Conservation (phyloP, 2,113 vertebrate species). For the Psammodynastes pulverulentus region DNA sequence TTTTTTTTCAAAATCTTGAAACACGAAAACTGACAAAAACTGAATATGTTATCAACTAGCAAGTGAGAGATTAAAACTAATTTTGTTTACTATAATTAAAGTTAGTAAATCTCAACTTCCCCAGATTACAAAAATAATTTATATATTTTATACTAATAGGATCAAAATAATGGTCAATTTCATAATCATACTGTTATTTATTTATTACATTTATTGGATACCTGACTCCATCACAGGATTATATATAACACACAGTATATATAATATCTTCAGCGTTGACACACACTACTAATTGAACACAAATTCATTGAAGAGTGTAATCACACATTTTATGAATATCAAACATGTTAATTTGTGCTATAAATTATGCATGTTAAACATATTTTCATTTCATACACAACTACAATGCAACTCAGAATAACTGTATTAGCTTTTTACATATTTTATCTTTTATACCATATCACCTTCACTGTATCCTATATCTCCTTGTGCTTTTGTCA, state of each 20-base stretch:
- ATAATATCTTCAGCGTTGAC: background rate
- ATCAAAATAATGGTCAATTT: background rate
- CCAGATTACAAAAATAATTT: slow-evolving; percentile 27
- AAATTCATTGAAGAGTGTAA: background rate
- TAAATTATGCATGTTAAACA: background rate
- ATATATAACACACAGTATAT: background rate
- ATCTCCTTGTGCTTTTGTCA: background rate
- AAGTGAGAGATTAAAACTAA: slow-evolving; percentile 50
- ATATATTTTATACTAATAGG: background rate
- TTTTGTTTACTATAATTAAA: slow-evolving; percentile 32
- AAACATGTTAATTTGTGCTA: background rate
- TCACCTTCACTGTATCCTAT: background rate
- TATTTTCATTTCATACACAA: background rate
- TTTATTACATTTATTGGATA: background rate
- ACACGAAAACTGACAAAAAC: slow-evolving; percentile 46
- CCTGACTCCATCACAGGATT: background rate
- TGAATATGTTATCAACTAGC: slow-evolving; percentile 27
- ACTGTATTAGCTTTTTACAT: background rate
- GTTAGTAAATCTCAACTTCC: background rate
- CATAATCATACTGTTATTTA: background rate
- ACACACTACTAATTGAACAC: background rate
- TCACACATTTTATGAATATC: background rate
- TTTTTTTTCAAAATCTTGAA: slow-evolving; percentile 47
- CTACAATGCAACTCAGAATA: background rate
- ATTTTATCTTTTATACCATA: background rate